Conservation (phyloP, 64 coral and sea anemone genomes). For the Porites australiensis region DNA sequence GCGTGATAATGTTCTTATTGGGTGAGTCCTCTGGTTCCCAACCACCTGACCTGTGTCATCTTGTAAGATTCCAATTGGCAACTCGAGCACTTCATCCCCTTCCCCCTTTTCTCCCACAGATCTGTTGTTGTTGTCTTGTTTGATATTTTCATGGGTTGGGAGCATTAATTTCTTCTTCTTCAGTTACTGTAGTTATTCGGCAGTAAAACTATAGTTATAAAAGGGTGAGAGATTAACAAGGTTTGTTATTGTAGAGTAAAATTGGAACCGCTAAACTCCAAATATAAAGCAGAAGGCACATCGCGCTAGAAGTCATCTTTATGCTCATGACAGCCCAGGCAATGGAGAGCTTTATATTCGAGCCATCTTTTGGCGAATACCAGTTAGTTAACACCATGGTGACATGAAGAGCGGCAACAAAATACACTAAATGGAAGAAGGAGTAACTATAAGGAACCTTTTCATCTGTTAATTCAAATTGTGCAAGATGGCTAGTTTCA, state of each 20-base stretch:
- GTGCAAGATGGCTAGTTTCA: neutral
- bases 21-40: too few species aligned
- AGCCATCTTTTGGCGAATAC: slow-evolving; percentile 90
- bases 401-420: slow-evolving; percentile 84
- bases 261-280: slow-evolving; percentile 77
- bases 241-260: slow-evolving; percentile 45
- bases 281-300: slow-evolving; percentile 90
- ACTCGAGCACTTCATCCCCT: too few species aligned
- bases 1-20: too few species aligned
- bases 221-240: neutral
- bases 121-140: too few species aligned
- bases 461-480: slow-evolving; percentile 9
- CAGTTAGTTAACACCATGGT: slow-evolving; percentile 95
- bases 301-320: slow-evolving; percentile 90
- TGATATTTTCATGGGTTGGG: too few species aligned
- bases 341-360: slow-evolving; percentile 86
- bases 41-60: too few species aligned
- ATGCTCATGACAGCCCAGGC: slow-evolving; percentile 98
- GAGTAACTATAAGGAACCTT: slow-evolving; percentile 90
- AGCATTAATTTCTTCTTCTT: too few species aligned
- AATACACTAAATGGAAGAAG: slow-evolving; percentile 87
- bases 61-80: too few species aligned
- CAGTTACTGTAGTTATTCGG: too few species aligned
- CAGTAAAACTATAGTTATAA: too few species aligned
- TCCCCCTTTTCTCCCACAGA: too few species aligned